Percentiles rank a stretch among this genome's conserved stretches.
phyloP scores from a whole-genome alignment of 2,888 invertebrate genomes.

The Eristalinus sepulchralis region DNA sequence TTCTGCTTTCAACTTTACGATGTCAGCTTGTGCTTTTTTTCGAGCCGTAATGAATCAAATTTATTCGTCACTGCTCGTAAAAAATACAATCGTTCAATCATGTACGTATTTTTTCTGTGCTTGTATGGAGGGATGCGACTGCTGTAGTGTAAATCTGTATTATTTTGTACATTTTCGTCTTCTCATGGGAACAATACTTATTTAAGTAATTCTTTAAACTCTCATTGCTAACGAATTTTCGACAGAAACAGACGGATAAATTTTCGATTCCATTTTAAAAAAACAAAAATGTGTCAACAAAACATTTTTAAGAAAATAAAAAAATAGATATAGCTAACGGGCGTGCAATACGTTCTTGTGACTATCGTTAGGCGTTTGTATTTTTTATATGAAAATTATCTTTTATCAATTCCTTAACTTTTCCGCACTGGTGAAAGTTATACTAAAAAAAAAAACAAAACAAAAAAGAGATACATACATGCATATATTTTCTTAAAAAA shows the following conservation, averaged over 20 bases:
- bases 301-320: background rate
- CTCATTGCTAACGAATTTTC: background rate
- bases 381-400: background rate
- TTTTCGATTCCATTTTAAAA: background rate
- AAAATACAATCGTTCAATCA: background rate
- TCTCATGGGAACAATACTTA: background rate
- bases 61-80: background rate
- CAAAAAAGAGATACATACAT: constrained; percentile 6
- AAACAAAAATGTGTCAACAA: background rate
- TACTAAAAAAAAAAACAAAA: constrained; percentile 7
- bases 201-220: background rate
- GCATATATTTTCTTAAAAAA: constrained; percentile 46
- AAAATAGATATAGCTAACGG: background rate
- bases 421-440: constrained; percentile 24
- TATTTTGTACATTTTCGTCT: background rate
- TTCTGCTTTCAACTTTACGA: no score
- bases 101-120: background rate
- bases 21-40: background rate
- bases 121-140: background rate
- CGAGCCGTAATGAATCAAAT: background rate
- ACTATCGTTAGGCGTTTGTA: constrained; percentile 8
- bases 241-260: background rate
- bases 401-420: constrained; percentile 7
- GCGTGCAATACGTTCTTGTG: constrained; percentile 26
- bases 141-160: background rate